Evolutionary conservation across 2,888 invertebrate genomes (phyloP).

Genomic region (Mayetiola destructor): DNA sequence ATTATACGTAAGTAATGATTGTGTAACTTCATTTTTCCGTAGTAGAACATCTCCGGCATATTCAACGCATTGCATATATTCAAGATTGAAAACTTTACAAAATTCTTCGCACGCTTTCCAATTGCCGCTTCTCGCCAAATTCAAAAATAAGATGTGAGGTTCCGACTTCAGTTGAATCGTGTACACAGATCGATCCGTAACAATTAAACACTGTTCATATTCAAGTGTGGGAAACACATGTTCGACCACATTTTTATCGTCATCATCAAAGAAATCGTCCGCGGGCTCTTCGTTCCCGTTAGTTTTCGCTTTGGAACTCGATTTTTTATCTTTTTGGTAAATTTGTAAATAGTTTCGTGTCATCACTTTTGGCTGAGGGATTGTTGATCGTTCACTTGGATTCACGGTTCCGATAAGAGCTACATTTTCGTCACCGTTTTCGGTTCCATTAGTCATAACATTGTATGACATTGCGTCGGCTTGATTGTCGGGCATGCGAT

Average conservation of each 20-base stretch:
- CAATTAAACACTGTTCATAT: conserved; percentile 34
- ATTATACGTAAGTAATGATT: conserved; percentile 67
- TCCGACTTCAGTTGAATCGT: conserved; percentile 31
- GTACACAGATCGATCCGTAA: conserved; percentile 34
- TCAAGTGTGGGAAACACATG: conserved; percentile 33
- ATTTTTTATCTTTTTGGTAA: background rate
- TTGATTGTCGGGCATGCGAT: conserved; percentile 23
- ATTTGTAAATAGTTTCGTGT: conserved; percentile 8
- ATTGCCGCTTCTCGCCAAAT: conserved; percentile 28
- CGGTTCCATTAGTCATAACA: background rate
- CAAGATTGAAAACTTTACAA: conserved; percentile 34
- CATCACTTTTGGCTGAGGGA: background rate
- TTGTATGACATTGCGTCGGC: background rate
- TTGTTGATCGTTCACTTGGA: background rate
- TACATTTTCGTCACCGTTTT: background rate
- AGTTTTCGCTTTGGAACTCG: conserved; percentile 19
- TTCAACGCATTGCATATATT: conserved; percentile 42
- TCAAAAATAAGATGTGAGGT: conserved; percentile 32
- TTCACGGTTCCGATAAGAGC: background rate
- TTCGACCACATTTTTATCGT: conserved; percentile 33
- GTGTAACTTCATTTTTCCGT: conserved; percentile 54
- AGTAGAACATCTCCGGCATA: conserved; percentile 70
- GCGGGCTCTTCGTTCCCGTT: background rate
- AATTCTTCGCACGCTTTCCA: conserved; percentile 35
- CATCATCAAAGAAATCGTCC: conserved; percentile 25